Conservation (phyloP, 2,797 vertebrate genomes). For the Enteromius anoplus region DNA sequence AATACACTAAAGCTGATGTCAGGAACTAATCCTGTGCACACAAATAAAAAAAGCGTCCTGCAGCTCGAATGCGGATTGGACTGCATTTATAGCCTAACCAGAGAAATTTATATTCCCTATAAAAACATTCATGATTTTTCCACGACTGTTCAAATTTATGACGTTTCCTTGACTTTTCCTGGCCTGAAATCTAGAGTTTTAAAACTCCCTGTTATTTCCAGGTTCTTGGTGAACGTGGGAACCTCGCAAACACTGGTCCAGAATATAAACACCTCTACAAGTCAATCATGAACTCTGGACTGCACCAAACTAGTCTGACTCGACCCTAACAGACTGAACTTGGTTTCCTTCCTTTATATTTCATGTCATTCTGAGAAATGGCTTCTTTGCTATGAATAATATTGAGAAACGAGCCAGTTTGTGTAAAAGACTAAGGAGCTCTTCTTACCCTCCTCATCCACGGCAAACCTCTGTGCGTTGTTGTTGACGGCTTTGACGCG, state of each 20-base stretch:
- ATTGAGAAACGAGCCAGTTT: background rate
- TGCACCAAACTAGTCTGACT: background rate
- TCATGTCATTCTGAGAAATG: background rate
- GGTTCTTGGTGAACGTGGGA: background rate
- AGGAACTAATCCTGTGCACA: background rate
- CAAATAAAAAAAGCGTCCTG: background rate
- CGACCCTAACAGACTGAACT: background rate
- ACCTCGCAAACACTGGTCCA: background rate
- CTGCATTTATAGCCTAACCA: background rate
- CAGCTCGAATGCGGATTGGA: background rate
- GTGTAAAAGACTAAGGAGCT: background rate
- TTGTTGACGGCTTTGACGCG: conserved; percentile 90
- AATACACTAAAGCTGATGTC: background rate
- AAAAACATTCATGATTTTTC: background rate
- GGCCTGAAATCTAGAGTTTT: background rate
- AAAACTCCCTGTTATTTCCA: background rate
- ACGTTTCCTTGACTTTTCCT: background rate
- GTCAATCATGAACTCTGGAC: background rate
- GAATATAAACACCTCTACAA: background rate
- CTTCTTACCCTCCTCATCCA: conserved; percentile 85
- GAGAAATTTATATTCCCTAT: background rate
- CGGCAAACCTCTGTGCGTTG: conserved; percentile 92
- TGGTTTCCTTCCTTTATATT: background rate
- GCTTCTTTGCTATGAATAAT: background rate
- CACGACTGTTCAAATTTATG: background rate